Evolutionary conservation across 2,797 vertebrate species (phyloP).

Genomic region (Lepilemur ruficaudatus): DNA sequence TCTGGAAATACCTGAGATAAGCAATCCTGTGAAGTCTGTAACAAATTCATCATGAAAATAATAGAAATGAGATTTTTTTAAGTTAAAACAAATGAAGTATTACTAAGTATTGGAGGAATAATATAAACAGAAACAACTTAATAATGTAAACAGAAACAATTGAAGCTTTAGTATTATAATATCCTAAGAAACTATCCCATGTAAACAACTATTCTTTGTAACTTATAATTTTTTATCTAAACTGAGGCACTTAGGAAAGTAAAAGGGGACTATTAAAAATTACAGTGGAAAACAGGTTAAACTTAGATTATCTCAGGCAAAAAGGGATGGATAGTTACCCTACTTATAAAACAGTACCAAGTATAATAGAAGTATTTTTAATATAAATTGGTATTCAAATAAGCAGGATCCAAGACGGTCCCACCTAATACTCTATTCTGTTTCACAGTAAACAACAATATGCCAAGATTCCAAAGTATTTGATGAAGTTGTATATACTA

Average conservation of each 20-base stretch:
- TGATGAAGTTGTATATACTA: neutral
- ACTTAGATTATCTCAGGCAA: neutral
- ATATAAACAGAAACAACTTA: constrained; percentile 16
- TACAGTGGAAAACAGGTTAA: neutral
- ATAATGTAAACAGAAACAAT: constrained; percentile 9
- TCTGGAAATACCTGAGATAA: neutral
- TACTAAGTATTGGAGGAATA: neutral
- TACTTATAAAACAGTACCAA: neutral
- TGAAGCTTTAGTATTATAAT: neutral
- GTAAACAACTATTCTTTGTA: neutral
- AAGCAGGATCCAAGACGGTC: neutral
- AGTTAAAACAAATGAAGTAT: neutral
- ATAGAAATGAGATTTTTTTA: neutral
- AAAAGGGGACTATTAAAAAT: constrained; percentile 2
- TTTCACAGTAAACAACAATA: neutral
- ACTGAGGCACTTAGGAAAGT: neutral
- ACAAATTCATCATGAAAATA: neutral
- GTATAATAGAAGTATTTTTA: neutral
- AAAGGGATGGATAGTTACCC: neutral
- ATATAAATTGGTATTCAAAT: neutral
- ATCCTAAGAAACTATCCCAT: neutral
- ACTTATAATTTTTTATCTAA: neutral
- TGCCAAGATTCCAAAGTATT: neutral
- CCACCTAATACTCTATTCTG: neutral
- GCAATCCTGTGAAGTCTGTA: neutral